Percentiles rank a stretch among this genome's conserved stretches.
phyloP scores from a whole-genome alignment of 2,797 vertebrate genomes.

The Allobates femoralis region DNA sequence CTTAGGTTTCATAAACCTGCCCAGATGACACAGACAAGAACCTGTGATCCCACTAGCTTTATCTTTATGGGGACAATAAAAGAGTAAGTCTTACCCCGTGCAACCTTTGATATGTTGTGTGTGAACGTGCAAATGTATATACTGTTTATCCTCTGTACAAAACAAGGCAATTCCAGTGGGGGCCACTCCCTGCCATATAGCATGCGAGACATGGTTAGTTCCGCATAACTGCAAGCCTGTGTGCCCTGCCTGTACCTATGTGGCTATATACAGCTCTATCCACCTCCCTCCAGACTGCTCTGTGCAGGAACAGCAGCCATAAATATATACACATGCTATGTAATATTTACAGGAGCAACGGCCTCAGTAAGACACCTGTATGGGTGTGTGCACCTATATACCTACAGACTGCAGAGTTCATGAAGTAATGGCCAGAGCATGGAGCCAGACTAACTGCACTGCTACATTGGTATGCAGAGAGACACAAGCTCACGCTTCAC shows the following conservation, averaged over 20 bases:
- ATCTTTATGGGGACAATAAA: conserved; percentile 61
- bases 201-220: conserved; percentile 30
- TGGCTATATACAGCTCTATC: neutral
- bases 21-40: conserved; percentile 47
- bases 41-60: conserved; percentile 48
- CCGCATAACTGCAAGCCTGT: conserved; percentile 47
- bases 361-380: conserved; percentile 20
- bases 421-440: neutral
- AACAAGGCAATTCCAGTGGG: conserved; percentile 48
- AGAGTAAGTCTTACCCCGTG: conserved; percentile 47
- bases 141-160: conserved; percentile 46
- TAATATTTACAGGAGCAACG: conserved; percentile 9
- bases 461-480: neutral
- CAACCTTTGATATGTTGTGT: conserved; percentile 60
- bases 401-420: neutral
- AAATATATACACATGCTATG: neutral
- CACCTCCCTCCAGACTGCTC: neutral
- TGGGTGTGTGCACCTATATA: neutral
- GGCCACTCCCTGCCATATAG: conserved; percentile 55
- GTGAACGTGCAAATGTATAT: conserved; percentile 45
- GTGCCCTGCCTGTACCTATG: conserved; percentile 7
- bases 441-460: neutral
- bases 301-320: neutral
- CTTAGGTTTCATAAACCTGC: conserved; percentile 25
- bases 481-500: neutral